Conservation (phyloP, 1,140 invertebrate genomes). For the Drosophila chauvacae region DNA sequence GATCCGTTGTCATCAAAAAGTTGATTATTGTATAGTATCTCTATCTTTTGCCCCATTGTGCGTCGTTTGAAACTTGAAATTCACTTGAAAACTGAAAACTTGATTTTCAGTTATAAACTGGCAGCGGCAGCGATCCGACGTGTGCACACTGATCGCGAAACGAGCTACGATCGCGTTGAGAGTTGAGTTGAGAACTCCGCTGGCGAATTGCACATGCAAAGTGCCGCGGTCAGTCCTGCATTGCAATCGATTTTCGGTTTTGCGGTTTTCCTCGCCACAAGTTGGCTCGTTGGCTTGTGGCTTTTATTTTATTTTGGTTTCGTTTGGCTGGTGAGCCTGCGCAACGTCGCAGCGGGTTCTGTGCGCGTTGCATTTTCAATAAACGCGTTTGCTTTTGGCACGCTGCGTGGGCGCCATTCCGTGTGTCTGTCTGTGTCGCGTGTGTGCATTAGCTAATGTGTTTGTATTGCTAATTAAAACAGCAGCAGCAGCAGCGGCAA, state of each 20-base stretch:
- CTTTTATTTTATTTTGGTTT: constrained; percentile 34
- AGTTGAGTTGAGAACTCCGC: constrained; percentile 25
- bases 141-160: not conserved
- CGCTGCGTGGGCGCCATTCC: constrained; percentile 67
- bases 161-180: constrained; percentile 1
- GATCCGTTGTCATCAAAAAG: no score
- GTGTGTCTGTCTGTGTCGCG: constrained; percentile 36
- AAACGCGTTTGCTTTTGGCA: constrained; percentile 77
- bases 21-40: no score
- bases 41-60: no score
- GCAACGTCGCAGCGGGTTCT: constrained; percentile 31
- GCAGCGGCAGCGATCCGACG: constrained; percentile 8
- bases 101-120: constrained; percentile 6
- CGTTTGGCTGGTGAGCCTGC: constrained; percentile 29
- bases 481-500: constrained; percentile 47
- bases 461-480: constrained; percentile 81
- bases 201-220: constrained; percentile 39
- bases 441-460: constrained; percentile 72
- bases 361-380: constrained; percentile 68
- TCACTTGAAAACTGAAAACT: not conserved
- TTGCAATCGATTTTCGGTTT: constrained; percentile 26
- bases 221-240: constrained; percentile 39
- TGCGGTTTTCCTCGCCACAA: constrained; percentile 10
- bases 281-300: constrained; percentile 28
- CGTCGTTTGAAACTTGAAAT: not conserved